Evolutionary conservation across 2,888 invertebrate genomes (phyloP).

Genomic region (Cabera pusaria): DNA sequence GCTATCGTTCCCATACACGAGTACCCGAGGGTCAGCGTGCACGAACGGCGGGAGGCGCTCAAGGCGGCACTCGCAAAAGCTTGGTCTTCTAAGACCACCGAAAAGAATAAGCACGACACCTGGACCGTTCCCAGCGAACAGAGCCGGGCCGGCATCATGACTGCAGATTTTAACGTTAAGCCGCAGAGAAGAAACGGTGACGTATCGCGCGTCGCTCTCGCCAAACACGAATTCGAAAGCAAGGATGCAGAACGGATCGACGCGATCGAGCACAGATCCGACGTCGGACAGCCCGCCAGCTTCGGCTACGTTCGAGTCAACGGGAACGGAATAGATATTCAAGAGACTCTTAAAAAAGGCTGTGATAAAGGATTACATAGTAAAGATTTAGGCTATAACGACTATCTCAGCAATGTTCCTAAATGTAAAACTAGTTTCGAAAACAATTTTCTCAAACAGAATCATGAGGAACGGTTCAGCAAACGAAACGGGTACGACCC

Average conservation of each 20-base stretch:
- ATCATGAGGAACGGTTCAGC: constrained; percentile 69
- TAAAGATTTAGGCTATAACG: constrained; percentile 74
- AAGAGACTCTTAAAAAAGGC: constrained; percentile 78
- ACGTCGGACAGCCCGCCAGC: constrained; percentile 62
- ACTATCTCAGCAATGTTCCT: constrained; percentile 80
- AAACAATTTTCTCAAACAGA: constrained; percentile 77
- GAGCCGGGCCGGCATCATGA: constrained; percentile 60
- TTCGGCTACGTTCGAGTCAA: constrained; percentile 64
- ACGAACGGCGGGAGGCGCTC: constrained; percentile 77
- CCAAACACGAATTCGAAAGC: constrained; percentile 73
- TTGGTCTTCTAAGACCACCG: constrained; percentile 73
- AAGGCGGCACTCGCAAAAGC: constrained; percentile 79
- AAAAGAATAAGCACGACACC: constrained; percentile 74
- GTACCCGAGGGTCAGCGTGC: constrained; percentile 83
- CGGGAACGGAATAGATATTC: constrained; percentile 73
- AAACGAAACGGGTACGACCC: constrained; percentile 75
- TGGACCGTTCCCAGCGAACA: constrained; percentile 71
- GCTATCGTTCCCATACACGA: constrained; percentile 84
- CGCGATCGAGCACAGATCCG: constrained; percentile 55
- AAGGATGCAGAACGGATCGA: constrained; percentile 66
- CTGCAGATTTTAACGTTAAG: constrained; percentile 64
- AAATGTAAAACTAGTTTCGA: constrained; percentile 80
- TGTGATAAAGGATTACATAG: constrained; percentile 80
- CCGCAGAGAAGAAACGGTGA: constrained; percentile 62
- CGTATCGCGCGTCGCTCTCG: constrained; percentile 68